Evolutionary conservation across 2,888 invertebrate genomes (phyloP), one percentile per base, ranked within the genome.

Genomic region (Tenthredo notha): DNA sequence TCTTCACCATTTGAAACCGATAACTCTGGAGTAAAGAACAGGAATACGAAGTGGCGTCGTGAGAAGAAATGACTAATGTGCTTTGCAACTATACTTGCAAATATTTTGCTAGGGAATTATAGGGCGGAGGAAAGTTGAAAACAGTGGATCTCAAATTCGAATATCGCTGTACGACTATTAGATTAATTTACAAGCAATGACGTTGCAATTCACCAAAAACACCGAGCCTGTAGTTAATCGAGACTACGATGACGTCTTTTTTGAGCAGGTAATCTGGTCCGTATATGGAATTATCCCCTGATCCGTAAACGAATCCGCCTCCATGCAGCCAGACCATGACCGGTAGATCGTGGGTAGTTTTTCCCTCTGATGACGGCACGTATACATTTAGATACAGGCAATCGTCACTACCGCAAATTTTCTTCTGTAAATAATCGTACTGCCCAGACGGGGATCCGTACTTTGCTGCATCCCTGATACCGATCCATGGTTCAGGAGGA

Each of bases 321-420:
- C 88, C 87, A 29, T 87, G 87, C 5, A 85, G 70, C 84, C 84
- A 85, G 10, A 7, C 70, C 3, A 40, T 25, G 0, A 74, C 21
- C 21, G 83, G 67, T 70, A 83, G 15, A 67, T 18, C 9, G 33
- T n/a, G 67, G 18, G 67, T 12, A 18, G 12, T 21, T 80, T 12
- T 72, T 18, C 61, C 75, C n/a, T 50, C 74, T 9, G 74, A 15
- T 29, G 15, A 50, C 6, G 72, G 83, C 1, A 86, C 72, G 85
- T 90, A 92, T 5, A 93, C 90, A 70, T 93, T 93, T 7, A 93
- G 77, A 78, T 91, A 91, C 5, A 93, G 88, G 67, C 92, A 92
- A 80, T 92, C 92, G 29, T 93, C 93, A 47, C 86, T 82, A 6
- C 92, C 92, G 40, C 0, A 21, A 67, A 82, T 72, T 47, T 18